These are phyloP conservation scores for Clamator glandarius DNA, from an alignment of 2,797 vertebrate genomes.

Conservation along the genomic window DNA sequence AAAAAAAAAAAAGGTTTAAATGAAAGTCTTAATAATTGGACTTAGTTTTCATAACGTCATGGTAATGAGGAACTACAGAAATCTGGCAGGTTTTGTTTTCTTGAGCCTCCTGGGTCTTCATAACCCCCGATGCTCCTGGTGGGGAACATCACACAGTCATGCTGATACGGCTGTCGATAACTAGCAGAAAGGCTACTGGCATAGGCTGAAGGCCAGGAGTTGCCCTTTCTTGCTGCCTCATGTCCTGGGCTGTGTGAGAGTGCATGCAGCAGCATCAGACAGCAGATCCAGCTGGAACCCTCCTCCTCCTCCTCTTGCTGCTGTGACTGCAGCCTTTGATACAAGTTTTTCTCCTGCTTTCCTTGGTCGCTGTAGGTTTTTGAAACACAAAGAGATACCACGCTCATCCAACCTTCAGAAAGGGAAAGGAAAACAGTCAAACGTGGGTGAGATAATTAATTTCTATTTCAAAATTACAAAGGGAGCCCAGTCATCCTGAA, in stretches of 20 bases:
- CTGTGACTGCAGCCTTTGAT: not conserved
- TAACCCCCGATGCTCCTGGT: not conserved
- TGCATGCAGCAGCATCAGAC: not conserved
- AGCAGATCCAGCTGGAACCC: not conserved
- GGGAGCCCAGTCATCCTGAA: not conserved
- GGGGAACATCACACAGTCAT: not conserved
- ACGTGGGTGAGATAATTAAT: no score
- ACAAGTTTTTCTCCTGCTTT: not conserved
- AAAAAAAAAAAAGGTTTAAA: not conserved
- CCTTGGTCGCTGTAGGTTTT: not conserved
- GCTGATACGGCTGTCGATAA: not conserved
- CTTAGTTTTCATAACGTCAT: slow-evolving; percentile 4
- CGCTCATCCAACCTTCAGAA: not conserved
- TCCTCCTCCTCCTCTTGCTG: not conserved
- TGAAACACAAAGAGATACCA: not conserved
- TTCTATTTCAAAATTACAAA: not conserved
- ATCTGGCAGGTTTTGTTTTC: not conserved
- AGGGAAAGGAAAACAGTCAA: not conserved
- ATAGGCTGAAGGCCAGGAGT: not conserved
- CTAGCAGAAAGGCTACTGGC: not conserved
- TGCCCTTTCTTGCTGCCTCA: not conserved
- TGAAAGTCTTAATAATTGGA: not conserved
- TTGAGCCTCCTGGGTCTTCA: not conserved
- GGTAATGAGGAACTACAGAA: not conserved
- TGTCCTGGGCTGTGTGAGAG: not conserved